Base-by-base conservation (phyloP, 2,113 vertebrate genomes). In the Microtus montanus region DNA sequence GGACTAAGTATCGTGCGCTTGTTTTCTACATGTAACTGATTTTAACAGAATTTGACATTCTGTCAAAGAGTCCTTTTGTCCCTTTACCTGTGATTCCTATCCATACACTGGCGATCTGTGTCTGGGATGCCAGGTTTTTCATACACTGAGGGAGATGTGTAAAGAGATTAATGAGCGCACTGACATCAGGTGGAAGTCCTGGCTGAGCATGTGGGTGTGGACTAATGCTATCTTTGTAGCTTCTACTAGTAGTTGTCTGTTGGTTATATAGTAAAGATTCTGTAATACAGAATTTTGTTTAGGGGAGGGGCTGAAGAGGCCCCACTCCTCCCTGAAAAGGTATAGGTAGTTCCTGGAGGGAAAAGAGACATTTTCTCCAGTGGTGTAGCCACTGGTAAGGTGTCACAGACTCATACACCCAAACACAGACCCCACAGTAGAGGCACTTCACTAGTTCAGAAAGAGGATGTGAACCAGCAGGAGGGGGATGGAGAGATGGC, bases 1-100 rank as follows among this genome's bases (percentile, higher is more conserved):
- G 11, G n/a, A 90, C 80, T 64, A 52, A 90, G 74, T 77, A 73
- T 89, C 28, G 77, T 35, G 61, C 17, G 58, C 4, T 28, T 54
- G 68, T 6, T 33, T 73, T 89, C 35, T 49, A 35, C n/a, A 82
- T 66, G 35, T 47, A 68, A n/a, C 38, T 74, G n/a, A 88, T 33
- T 85, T 91, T 82, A 80, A 33, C 64, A 90, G 58, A 91, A 90
- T 82, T 17, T 94, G 38, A 96, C 33, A 49, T 28, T 61, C 73
- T 83, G 54, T 77, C 80, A 93, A 94, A 78, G 63, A 80, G 47
- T 91, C 49, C 35, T 68, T 97, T 73, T 77, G 63, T 61, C 47
- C 26, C 61, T 44, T 90, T 7, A n/a, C 54, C 12, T 86, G 64
- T 66, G 28, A 64, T 87, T 92, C 71, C 64, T 22, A 52, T 82